Conservation (phyloP, 2,113 vertebrate genomes). For the Anolis carolinensis region DNA sequence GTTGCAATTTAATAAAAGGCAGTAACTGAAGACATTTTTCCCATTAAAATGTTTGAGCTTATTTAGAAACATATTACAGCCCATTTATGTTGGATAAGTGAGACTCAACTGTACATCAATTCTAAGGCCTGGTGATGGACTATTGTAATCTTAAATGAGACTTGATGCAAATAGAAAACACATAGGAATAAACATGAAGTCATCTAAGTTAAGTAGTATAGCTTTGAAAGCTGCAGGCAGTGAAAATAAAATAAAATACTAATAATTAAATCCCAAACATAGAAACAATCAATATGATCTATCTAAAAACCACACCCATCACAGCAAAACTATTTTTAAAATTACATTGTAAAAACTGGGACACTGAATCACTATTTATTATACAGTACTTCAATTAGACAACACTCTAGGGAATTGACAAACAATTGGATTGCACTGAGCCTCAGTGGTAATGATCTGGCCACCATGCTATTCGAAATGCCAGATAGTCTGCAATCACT, state of each 20-base stretch:
- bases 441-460: not conserved
- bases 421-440: not conserved
- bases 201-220: not conserved
- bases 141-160: not conserved
- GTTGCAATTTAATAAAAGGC: too few species aligned
- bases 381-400: slow-evolving; percentile 1
- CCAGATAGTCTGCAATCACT: slow-evolving; percentile 4
- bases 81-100: too few species aligned
- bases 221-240: not conserved
- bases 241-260: slow-evolving; percentile 14
- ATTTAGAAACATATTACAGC: too few species aligned
- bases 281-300: slow-evolving; percentile 2
- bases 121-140: not conserved
- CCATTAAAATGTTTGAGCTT: too few species aligned
- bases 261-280: not conserved
- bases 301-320: slow-evolving; percentile 9
- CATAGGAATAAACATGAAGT: not conserved
- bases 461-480: slow-evolving; percentile 12
- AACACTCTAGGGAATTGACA: not conserved
- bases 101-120: too few species aligned
- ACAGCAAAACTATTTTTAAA: not conserved
- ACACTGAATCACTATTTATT: not conserved
- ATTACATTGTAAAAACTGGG: not conserved
- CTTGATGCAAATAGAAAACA: not conserved
- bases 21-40: too few species aligned